These are phyloP conservation scores for Meta bourneti DNA, from an alignment of 2,888 invertebrate genomes.

Conservation along the genomic window DNA sequence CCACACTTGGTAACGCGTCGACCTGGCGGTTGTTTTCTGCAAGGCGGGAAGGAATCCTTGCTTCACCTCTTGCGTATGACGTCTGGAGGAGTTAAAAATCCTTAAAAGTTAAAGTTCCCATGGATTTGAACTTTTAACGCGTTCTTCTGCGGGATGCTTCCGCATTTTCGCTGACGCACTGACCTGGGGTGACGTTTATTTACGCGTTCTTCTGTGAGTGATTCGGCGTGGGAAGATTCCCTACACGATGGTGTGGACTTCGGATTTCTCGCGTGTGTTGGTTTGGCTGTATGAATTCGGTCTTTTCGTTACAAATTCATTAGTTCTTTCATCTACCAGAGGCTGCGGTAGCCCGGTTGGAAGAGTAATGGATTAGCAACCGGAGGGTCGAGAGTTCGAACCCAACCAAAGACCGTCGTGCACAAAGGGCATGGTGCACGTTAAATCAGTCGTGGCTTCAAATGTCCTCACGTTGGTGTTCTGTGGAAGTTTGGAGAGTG, in stretches of 20 bases:
- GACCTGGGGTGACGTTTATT: slow-evolving; percentile 13
- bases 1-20: slow-evolving; percentile 32
- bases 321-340: no score
- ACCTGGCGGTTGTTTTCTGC: not conserved
- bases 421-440: no score
- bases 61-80: slow-evolving; percentile 17
- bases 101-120: slow-evolving; percentile 47
- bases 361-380: no score
- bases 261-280: not conserved
- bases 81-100: slow-evolving; percentile 50
- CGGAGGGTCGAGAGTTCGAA: no score
- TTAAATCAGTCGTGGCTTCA: no score
- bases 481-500: no score
- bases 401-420: no score
- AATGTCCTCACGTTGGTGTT: no score
- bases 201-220: no score
- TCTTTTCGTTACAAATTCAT: no score
- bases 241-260: not conserved
- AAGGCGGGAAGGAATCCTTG: not conserved
- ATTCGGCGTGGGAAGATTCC: slow-evolving; percentile 6
- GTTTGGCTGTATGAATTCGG: not conserved
- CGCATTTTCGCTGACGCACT: slow-evolving; percentile 56
- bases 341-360: no score
- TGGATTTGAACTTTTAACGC: slow-evolving; percentile 34
- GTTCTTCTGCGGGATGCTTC: slow-evolving; percentile 9